Conservation (phyloP, 1,140 invertebrate species). For the Pollicipes pollicipes region DNA sequence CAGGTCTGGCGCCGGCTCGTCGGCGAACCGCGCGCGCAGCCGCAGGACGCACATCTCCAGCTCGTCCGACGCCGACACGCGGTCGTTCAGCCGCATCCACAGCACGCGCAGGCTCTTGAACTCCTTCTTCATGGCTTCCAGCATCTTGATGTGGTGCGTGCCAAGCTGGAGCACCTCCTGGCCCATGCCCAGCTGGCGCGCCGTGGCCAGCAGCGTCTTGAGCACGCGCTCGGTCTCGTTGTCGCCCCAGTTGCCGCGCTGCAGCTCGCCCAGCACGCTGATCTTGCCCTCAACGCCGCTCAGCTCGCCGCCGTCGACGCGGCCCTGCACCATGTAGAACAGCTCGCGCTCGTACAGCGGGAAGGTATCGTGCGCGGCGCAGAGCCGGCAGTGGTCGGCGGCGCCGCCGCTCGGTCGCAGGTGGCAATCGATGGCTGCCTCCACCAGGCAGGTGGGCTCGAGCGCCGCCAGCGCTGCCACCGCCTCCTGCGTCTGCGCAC, state of each 20-base stretch:
- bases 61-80: conserved; percentile 47
- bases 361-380: conserved; percentile 31
- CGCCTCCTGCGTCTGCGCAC: conserved; percentile 25
- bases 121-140: conserved; percentile 45
- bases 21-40: conserved; percentile 34
- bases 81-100: conserved; percentile 40
- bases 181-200: conserved; percentile 19
- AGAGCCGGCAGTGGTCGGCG: conserved; percentile 29
- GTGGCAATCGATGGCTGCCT: conserved; percentile 44
- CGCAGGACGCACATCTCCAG: conserved; percentile 51
- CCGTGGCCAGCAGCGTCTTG: conserved; percentile 27
- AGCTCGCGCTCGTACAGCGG: conserved; percentile 36
- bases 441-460: conserved; percentile 30
- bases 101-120: conserved; percentile 42
- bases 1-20: conserved; percentile 21
- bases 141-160: conserved; percentile 34
- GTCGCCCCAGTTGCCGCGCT: conserved; percentile 35
- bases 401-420: conserved; percentile 29
- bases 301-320: neutral
- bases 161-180: conserved; percentile 22
- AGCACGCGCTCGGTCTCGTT: conserved; percentile 37
- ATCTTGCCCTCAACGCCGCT: neutral
- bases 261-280: conserved; percentile 18
- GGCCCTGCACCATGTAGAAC: conserved; percentile 27
- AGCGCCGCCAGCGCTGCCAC: conserved; percentile 25